Conservation (phyloP, 2,797 vertebrate species). For the Falco cherrug region DNA sequence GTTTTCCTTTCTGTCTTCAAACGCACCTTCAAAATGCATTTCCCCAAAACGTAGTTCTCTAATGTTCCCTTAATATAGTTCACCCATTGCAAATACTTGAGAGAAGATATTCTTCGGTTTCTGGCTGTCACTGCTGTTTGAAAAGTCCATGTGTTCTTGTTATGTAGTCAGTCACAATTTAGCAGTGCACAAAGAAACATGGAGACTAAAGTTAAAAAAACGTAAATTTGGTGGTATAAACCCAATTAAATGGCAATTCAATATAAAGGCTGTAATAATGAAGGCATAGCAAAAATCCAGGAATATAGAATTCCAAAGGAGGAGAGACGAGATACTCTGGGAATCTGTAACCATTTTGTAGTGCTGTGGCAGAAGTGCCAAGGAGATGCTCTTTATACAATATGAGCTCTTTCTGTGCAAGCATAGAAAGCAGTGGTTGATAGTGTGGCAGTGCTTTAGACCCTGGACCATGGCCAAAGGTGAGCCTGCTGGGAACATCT, state of each 20-base stretch:
- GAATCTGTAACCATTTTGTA: not conserved
- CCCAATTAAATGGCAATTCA: not conserved
- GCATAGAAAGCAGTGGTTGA: accelerated
- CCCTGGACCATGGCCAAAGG: not conserved
- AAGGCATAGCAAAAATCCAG: not conserved
- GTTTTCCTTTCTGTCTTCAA: not conserved
- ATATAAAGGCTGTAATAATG: not conserved
- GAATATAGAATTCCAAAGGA: not conserved
- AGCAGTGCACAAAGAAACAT: not conserved
- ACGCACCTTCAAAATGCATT: not conserved
- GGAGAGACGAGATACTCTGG: not conserved
- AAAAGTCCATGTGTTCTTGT: not conserved
- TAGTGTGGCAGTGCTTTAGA: accelerated
- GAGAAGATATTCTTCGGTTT: not conserved
- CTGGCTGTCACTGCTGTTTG: not conserved
- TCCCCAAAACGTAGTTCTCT: not conserved
- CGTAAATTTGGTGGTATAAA: not conserved
- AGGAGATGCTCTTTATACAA: not conserved
- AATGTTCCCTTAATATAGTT: not conserved
- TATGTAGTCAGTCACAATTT: not conserved
- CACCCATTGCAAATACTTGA: not conserved
- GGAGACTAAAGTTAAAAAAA: not conserved
- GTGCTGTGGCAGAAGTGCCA: not conserved
- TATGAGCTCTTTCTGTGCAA: not conserved
- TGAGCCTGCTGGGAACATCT: not conserved